Base-by-base conservation (phyloP, 2,113 vertebrate genomes). In the Mobula birostris region DNA sequence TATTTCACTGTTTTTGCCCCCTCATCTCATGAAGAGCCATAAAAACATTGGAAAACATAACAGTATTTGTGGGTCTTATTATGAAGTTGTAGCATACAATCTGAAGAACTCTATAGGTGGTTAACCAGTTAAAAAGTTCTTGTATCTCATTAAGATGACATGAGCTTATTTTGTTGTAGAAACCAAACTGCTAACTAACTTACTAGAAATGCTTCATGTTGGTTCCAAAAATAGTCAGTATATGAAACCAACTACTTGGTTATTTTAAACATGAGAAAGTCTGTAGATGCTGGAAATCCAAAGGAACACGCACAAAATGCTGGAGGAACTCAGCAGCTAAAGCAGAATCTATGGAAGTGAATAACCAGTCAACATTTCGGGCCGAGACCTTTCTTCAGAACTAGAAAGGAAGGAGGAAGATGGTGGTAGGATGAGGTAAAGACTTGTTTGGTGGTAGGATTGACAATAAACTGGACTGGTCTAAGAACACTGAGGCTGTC, bases 191-290 rank as follows among this genome's bases (percentile, higher is more conserved):
- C 29, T 66, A 27, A n/a, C 61, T 32, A 68, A 61, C 48, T 91
- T 70, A 91, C 66, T 93, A 12, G 70, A 36, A 74, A 29, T 21
- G 8, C 74, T 29, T 40, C 91, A 76, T 93, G 68, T 70, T 76
- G 72, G 36, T 76, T 74, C 91, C 72, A 93, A 93, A 93, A 66
- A 93, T 36, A 72, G 68, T 36, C 27, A 72, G 11, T 72, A 72
- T 72, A 74, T 82, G 72, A 92, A 72, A 92, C 70, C 40, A 27
- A 7, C 24, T 9, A 74, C 40, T 27, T 70, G 72, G 68, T 74
- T 56, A 74, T 48, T 2, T 48, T 48, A 48, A 48, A 48, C 48
- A 1, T 48, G 48, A 48, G 48, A 48, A 48, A 48, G 48, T 48
- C 48, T 48, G 48, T 48, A 48, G 48, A 48, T 48, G 48, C 48